Conservation (phyloP, 2,888 invertebrate species). For the Drosophila peninsularis region DNA sequence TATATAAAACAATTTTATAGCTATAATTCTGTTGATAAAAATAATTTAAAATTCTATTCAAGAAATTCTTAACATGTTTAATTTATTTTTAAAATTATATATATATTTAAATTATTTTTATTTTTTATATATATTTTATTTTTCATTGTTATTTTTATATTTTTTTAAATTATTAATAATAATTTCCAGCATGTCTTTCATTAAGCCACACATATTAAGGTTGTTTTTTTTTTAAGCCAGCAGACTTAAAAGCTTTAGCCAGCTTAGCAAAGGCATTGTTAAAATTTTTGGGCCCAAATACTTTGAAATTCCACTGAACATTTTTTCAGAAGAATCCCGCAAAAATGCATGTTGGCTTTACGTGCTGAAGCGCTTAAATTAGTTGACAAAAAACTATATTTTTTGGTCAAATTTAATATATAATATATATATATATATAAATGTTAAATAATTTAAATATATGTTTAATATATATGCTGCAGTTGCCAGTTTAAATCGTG, state of each 20-base stretch:
- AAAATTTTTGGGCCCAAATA: neutral
- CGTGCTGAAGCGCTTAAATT: neutral
- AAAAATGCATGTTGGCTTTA: constrained; percentile 10
- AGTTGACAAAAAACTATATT: neutral
- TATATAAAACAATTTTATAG: too few species aligned
- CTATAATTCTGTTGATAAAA: too few species aligned
- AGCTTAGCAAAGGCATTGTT: constrained; percentile 18
- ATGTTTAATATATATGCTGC: neutral
- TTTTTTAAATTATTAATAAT: too few species aligned
- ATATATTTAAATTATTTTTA: too few species aligned
- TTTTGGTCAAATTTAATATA: neutral
- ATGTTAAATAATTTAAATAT: neutral
- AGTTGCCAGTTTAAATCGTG: neutral
- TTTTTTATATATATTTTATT: too few species aligned
- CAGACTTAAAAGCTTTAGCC: neutral
- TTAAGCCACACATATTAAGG: too few species aligned
- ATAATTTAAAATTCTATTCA: too few species aligned
- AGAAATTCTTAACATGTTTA: too few species aligned
- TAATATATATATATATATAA: neutral
- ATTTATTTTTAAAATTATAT: too few species aligned
- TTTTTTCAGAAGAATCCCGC: neutral
- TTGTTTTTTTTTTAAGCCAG: neutral
- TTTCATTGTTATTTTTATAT: too few species aligned
- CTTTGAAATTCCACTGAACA: neutral
- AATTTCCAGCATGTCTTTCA: neutral